Percentiles rank a stretch among this genome's conserved stretches.
phyloP scores from a whole-genome alignment of 2,888 invertebrate genomes.

The Metacarcinus magister region DNA sequence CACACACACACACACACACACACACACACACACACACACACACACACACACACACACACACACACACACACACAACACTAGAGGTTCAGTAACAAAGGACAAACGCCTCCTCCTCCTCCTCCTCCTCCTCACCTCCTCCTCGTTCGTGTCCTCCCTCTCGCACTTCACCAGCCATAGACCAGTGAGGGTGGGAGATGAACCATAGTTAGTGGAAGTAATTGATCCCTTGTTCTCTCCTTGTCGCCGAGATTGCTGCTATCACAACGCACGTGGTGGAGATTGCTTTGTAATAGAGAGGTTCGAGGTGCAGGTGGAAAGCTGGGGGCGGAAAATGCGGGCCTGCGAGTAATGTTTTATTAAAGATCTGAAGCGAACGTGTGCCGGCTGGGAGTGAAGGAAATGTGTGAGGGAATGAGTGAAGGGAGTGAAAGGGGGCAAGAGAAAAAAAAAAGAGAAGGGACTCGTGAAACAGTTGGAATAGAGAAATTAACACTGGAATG shows the following conservation, averaged over 20 bases:
- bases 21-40: background rate
- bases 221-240: background rate
- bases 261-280: background rate
- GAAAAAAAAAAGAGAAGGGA: background rate
- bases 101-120: slow-evolving; percentile 35
- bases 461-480: background rate
- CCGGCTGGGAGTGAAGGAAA: background rate
- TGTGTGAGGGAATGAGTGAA: background rate
- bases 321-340: background rate
- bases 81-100: too few relatives aligned
- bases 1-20: background rate
- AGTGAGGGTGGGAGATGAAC: background rate
- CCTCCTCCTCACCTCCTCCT: background rate
- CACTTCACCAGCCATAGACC: background rate
- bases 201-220: slow-evolving; percentile 31
- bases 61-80: background rate
- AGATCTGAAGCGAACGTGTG: background rate
- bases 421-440: slow-evolving; percentile 37
- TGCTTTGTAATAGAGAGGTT: background rate
- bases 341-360: background rate
- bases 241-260: background rate
- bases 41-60: slow-evolving; percentile 28
- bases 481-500: background rate
- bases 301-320: background rate
- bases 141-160: background rate